Conservation (phyloP, 92 coral and sea anemone genomes). For the Montipora capitata region DNA sequence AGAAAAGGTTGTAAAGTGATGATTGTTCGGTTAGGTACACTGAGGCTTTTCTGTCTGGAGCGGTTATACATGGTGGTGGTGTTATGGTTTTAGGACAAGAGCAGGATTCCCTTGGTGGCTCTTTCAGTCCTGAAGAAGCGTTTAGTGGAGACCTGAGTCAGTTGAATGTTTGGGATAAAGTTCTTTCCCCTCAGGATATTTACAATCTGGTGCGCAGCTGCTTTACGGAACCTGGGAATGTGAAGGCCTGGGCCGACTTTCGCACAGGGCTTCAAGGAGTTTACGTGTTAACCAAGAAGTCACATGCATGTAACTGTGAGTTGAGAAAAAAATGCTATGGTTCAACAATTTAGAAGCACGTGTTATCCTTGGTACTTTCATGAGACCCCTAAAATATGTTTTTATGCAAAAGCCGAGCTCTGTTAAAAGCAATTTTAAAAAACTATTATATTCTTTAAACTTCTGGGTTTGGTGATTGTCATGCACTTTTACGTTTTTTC, state of each 20-base stretch:
- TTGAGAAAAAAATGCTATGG: no score
- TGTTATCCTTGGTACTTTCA: no score
- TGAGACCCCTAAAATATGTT: no score
- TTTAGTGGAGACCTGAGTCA: conserved; percentile 98
- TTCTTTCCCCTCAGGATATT: conserved; percentile 80
- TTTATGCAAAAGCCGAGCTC: no score
- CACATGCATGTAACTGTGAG: conserved; percentile 95
- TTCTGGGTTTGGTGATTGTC: no score
- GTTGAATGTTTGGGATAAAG: conserved; percentile 88
- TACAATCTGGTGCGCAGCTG: conserved; percentile 90
- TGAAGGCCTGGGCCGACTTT: conserved; percentile 96
- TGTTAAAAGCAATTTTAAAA: no score
- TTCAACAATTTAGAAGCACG: no score
- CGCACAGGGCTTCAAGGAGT: conserved; percentile 80
- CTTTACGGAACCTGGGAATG: conserved; percentile 84
- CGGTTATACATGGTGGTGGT: conserved; percentile 93
- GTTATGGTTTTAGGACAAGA: conserved; percentile 97
- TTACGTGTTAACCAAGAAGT: conserved; percentile 75
- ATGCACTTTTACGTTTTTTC: no score
- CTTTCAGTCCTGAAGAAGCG: conserved; percentile 95
- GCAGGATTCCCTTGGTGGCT: conserved; percentile 94
- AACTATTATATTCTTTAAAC: no score
- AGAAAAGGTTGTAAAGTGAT: neutral
- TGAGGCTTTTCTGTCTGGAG: conserved; percentile 85
- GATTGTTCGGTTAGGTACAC: conserved; percentile 48